Evolutionary conservation across 1,140 invertebrate species (phyloP).

Genomic region (Tetramorium alpestre): DNA sequence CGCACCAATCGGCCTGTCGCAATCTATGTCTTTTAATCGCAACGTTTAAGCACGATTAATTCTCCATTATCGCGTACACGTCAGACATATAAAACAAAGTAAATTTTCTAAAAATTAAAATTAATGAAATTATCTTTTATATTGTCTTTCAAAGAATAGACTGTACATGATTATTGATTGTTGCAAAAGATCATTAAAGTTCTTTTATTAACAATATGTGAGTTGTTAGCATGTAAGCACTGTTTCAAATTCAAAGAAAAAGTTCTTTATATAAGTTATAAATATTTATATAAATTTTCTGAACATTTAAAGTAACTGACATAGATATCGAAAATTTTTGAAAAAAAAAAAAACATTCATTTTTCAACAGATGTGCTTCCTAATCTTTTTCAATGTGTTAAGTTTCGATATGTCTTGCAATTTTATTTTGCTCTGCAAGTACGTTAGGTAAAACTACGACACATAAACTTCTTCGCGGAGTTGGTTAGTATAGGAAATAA

Average conservation of each 20-base stretch:
- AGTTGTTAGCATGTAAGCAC: no score
- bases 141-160: not conserved
- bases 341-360: not conserved
- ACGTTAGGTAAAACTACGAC: not conserved
- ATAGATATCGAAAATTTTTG: not conserved
- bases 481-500: constrained; percentile 38
- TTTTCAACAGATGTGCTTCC: not conserved
- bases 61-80: not conserved
- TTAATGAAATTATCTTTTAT: not conserved
- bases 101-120: not conserved
- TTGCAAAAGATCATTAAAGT: not conserved
- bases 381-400: not conserved
- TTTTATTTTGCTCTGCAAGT: not conserved
- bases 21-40: not conserved
- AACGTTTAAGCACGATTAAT: constrained; percentile 17
- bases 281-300: not conserved
- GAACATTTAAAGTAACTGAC: not conserved
- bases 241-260: not conserved
- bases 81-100: not conserved
- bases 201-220: not conserved
- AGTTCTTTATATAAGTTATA: not conserved
- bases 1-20: not conserved
- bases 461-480: not conserved
- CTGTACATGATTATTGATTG: not conserved
- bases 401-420: not conserved